phyloP scores from a whole-genome alignment of 2,113 vertebrate species.

The Pionites leucogaster region DNA sequence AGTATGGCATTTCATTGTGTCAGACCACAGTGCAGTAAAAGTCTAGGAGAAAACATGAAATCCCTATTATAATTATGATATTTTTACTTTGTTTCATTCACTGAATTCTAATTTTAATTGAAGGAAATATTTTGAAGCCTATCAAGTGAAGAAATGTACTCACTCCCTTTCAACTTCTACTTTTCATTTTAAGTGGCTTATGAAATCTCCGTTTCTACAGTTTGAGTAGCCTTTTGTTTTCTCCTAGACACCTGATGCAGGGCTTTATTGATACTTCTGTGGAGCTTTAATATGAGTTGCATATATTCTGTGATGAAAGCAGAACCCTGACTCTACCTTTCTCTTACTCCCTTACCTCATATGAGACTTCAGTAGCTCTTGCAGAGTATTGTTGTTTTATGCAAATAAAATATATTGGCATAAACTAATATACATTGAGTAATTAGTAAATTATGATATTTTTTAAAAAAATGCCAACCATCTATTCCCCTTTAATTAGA shows the following conservation, averaged over 20 bases:
- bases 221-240: neutral
- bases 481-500: neutral
- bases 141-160: neutral
- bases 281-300: neutral
- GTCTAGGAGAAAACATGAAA: neutral
- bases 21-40: neutral
- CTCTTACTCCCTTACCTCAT: neutral
- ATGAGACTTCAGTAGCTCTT: neutral
- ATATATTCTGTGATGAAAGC: neutral
- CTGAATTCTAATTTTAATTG: neutral
- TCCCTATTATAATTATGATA: neutral
- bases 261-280: neutral
- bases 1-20: neutral
- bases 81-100: neutral
- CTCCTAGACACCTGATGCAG: neutral
- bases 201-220: neutral
- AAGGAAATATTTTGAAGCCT: neutral
- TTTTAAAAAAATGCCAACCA: neutral
- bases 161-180: neutral
- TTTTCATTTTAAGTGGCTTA: neutral
- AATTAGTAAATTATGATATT: neutral
- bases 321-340: neutral
- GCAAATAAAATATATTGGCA: neutral
- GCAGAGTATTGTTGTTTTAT: neutral
- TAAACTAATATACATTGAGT: neutral